A percentile compares a stretch with the other conserved stretches of the same genome.
These are phyloP conservation scores for Delichon dasypus DNA, from an alignment of 2,797 vertebrate genomes.

Conservation along the genomic window DNA sequence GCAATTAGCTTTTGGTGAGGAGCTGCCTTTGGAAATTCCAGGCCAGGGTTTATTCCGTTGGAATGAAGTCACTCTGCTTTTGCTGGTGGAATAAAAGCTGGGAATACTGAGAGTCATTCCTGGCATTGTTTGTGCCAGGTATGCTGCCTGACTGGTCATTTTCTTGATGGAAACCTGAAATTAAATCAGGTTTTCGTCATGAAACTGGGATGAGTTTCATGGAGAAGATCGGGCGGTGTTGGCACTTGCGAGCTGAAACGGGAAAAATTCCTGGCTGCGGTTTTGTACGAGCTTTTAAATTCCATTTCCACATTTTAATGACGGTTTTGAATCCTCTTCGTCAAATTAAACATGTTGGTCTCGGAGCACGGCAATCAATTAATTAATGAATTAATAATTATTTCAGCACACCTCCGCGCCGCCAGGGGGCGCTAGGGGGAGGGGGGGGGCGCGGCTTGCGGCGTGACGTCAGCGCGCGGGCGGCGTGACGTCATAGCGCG, in stretches of 20 bases:
- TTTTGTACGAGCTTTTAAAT: fast-evolving
- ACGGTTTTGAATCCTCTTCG: fast-evolving
- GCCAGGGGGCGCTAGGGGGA: background rate
- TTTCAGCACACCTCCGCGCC: background rate
- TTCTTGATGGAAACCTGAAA: background rate
- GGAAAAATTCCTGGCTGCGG: fast-evolving
- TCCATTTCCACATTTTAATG: fast-evolving
- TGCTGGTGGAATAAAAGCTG: background rate
- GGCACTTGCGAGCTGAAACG: fast-evolving
- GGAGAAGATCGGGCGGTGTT: fast-evolving
- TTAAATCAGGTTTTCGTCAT: background rate
- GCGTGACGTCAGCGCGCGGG: background rate
- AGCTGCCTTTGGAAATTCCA: background rate
- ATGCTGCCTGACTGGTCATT: fast-evolving
- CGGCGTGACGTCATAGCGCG: no score
- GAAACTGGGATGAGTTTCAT: fast-evolving
- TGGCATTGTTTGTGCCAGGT: fast-evolving
- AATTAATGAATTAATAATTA: background rate
- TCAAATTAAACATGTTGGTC: fast-evolving
- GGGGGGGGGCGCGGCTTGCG: fast-evolving
- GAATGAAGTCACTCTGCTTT: background rate
- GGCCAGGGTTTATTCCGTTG: background rate
- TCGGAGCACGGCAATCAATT: fast-evolving
- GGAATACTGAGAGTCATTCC: background rate
- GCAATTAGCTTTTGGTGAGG: background rate